Conservation (phyloP, 92 coral and sea anemone species). For the Pocillopora grandis region DNA sequence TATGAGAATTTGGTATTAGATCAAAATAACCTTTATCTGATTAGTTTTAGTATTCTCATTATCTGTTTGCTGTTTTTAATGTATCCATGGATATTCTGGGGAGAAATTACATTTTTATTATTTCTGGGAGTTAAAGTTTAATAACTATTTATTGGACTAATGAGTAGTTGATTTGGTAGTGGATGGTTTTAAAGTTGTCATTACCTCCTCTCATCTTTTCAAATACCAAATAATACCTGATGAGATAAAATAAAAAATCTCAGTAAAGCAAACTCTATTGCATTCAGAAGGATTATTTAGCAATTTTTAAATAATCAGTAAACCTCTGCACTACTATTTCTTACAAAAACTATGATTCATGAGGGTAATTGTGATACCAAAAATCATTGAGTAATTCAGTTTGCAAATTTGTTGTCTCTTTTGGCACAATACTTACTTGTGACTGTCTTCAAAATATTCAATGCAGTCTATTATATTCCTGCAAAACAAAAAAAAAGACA, state of each 20-base stretch:
- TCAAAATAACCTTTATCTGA: too few relatives aligned
- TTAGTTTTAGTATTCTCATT: too few relatives aligned
- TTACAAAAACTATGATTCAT: neutral
- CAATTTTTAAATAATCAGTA: neutral
- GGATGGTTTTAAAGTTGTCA: neutral
- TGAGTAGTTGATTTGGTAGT: too few relatives aligned
- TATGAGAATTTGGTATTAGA: too few relatives aligned
- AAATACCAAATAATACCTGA: constrained; percentile 76
- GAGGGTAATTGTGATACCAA: neutral
- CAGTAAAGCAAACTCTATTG: neutral
- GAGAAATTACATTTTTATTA: too few relatives aligned
- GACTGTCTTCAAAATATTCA: constrained; percentile 86
- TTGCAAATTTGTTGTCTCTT: neutral
- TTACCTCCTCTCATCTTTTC: constrained; percentile 94
- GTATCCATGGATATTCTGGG: too few relatives aligned
- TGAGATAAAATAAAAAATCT: neutral
- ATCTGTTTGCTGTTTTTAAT: too few relatives aligned
- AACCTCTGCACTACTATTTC: neutral
- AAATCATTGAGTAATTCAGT: neutral
- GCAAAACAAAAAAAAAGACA: neutral
- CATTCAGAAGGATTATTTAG: neutral
- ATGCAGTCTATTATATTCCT: constrained; percentile 85
- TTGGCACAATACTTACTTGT: constrained; percentile 43
- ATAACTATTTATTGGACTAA: too few relatives aligned
- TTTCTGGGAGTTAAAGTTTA: too few relatives aligned